phyloP scores from a whole-genome alignment of 1,140 invertebrate genomes.

The Mycetomoellerius zeteki region DNA sequence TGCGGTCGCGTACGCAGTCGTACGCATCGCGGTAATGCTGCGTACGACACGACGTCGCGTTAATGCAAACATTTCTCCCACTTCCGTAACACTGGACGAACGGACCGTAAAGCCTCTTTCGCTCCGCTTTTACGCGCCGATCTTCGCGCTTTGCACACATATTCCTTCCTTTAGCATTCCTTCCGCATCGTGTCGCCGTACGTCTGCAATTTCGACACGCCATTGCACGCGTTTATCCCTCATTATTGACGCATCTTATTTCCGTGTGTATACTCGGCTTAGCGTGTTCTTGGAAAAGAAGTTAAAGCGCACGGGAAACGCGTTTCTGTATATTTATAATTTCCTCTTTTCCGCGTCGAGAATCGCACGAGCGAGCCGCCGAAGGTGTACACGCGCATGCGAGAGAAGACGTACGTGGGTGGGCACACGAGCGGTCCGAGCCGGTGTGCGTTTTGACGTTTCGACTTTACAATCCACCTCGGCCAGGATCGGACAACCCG shows the following conservation, averaged over 20 bases:
- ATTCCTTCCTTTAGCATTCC: slow-evolving; percentile 7
- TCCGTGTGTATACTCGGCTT: not conserved
- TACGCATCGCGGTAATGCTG: slow-evolving; percentile 72
- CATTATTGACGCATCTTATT: slow-evolving; percentile 4
- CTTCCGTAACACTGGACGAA: slow-evolving; percentile 45
- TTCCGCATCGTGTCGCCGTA: slow-evolving; percentile 20
- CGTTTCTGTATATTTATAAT: not conserved
- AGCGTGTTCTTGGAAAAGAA: not conserved
- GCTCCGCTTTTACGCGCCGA: slow-evolving; percentile 54
- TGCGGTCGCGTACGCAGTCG: slow-evolving; percentile 42
- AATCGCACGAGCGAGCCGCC: slow-evolving; percentile 4
- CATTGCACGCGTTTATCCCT: not conserved
- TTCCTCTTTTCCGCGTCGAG: not conserved
- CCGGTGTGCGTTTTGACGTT: slow-evolving; percentile 76
- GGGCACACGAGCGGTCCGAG: slow-evolving; percentile 49
- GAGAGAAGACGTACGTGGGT: slow-evolving; percentile 68
- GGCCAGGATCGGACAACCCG: slow-evolving; percentile 70
- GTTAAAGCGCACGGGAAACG: not conserved
- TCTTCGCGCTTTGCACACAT: slow-evolving; percentile 46
- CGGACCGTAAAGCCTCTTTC: slow-evolving; percentile 66
- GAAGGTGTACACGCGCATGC: slow-evolving; percentile 2
- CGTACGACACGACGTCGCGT: slow-evolving; percentile 56
- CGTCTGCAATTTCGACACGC: slow-evolving; percentile 32
- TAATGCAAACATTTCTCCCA: slow-evolving; percentile 77
- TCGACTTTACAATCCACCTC: slow-evolving; percentile 76